Percentiles rank a stretch among this genome's conserved stretches.
Evolutionary conservation across 2,888 invertebrate species (phyloP).

Genomic region (Pollenia angustigena): DNA sequence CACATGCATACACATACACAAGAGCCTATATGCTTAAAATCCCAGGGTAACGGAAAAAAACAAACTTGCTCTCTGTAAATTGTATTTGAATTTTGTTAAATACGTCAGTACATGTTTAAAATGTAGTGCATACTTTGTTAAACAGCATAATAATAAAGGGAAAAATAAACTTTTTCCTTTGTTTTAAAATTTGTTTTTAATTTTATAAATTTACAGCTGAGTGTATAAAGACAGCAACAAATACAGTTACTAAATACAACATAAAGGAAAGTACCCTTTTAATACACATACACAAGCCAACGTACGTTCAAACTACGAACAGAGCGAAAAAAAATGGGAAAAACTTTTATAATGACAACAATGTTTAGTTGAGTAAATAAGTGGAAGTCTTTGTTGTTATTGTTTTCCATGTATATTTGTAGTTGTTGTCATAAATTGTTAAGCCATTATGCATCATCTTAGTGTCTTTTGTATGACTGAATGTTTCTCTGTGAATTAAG

Average conservation of each 20-base stretch:
- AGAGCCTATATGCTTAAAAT: neutral
- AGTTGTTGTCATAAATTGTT: conserved; percentile 66
- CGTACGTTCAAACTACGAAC: neutral
- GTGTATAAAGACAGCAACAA: conserved; percentile 28
- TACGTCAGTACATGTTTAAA: conserved; percentile 16
- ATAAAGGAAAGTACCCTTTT: neutral
- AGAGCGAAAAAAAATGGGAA: conserved; percentile 23
- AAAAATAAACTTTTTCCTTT: conserved; percentile 40
- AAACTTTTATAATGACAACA: conserved; percentile 68
- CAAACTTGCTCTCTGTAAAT: conserved; percentile 14
- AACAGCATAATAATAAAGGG: conserved; percentile 34
- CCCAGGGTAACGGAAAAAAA: neutral
- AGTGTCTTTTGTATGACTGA: conserved; percentile 42
- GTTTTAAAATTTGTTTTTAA: conserved; percentile 16
- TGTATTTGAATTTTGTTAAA: neutral
- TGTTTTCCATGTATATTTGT: conserved; percentile 12
- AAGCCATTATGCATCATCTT: conserved; percentile 65
- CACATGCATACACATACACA: neutral
- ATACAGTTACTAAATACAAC: neutral
- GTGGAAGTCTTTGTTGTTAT: conserved; percentile 31
- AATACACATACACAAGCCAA: neutral
- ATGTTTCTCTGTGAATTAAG: conserved; percentile 17
- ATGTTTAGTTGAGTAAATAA: conserved; percentile 55
- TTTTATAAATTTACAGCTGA: conserved; percentile 53
- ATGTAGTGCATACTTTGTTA: conserved; percentile 23